phyloP scores from a whole-genome alignment of 2,888 invertebrate species.

The Mechanitis messenoides region DNA sequence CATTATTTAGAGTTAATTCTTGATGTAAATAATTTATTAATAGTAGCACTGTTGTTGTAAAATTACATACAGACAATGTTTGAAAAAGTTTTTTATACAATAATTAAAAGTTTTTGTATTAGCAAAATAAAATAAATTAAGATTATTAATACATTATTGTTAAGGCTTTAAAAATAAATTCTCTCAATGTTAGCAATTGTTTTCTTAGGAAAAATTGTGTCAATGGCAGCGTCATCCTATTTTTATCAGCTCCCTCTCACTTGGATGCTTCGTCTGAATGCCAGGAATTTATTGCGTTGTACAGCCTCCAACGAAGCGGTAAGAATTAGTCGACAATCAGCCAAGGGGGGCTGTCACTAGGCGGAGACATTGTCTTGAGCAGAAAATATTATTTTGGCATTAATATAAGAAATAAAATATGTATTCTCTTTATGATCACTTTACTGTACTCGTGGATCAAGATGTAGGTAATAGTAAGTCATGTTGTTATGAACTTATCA shows the following conservation, averaged over 20 bases:
- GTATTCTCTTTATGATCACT: constrained; percentile 1
- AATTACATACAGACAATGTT: too few relatives aligned
- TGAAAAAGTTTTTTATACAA: too few relatives aligned
- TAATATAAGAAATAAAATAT: constrained; percentile 18
- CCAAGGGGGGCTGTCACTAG: constrained; percentile 27
- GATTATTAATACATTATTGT: neutral
- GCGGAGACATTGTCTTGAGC: constrained; percentile 32
- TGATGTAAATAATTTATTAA: too few relatives aligned
- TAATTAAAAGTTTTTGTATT: too few relatives aligned
- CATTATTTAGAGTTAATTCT: too few relatives aligned
- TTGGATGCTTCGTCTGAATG: constrained; percentile 65
- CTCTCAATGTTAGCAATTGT: constrained; percentile 37
- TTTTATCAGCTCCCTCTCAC: constrained; percentile 68
- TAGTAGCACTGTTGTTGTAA: too few relatives aligned
- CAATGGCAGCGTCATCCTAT: constrained; percentile 61
- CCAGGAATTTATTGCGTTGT: constrained; percentile 71
- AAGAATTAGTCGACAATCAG: constrained; percentile 68
- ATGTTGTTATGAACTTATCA: too few relatives aligned
- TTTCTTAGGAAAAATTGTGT: constrained; percentile 63
- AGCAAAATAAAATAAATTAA: neutral
- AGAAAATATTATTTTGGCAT: constrained; percentile 22
- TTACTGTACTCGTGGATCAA: too few relatives aligned
- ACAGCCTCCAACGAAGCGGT: constrained; percentile 61
- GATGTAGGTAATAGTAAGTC: too few relatives aligned
- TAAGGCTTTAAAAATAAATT: neutral